Conservation (phyloP, 2,113 vertebrate genomes). For the Electrona antarctica region DNA sequence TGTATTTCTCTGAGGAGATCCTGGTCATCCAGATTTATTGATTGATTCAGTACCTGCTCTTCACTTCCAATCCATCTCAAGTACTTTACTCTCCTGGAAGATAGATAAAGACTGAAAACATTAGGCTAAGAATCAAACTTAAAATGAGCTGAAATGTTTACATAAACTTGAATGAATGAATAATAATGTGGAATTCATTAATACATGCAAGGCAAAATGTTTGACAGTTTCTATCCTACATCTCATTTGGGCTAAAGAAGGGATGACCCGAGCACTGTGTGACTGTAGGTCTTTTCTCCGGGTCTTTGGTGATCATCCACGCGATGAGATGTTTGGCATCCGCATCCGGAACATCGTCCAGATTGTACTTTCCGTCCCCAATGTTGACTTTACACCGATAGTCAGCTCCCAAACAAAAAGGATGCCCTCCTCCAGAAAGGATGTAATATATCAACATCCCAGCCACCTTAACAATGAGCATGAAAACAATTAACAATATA, state of each 20-base stretch:
- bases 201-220: too few species aligned
- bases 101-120: neutral
- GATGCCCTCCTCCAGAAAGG: neutral
- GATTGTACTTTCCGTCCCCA: constrained; percentile 27
- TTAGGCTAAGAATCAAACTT: neutral
- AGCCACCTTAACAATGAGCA: neutral
- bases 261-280: constrained; percentile 41
- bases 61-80: constrained; percentile 33
- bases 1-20: too few species aligned
- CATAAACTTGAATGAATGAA: too few species aligned
- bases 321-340: constrained; percentile 42
- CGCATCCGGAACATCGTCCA: constrained; percentile 42
- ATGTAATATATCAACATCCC: too few species aligned
- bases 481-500: neutral
- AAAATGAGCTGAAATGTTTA: too few species aligned
- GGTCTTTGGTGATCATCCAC: constrained; percentile 42
- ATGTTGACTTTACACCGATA: constrained; percentile 32
- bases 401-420: constrained; percentile 45
- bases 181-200: too few species aligned
- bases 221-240: too few species aligned
- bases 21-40: too few species aligned
- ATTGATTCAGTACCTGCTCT: too few species aligned
- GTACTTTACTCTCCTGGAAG: constrained; percentile 41
- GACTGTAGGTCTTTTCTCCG: constrained; percentile 33
- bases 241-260: constrained; percentile 43